A percentile compares a stretch with the other conserved stretches of the same genome.
Conservation (phyloP, 2,797 vertebrate species). For the Monodelphis domestica region DNA sequence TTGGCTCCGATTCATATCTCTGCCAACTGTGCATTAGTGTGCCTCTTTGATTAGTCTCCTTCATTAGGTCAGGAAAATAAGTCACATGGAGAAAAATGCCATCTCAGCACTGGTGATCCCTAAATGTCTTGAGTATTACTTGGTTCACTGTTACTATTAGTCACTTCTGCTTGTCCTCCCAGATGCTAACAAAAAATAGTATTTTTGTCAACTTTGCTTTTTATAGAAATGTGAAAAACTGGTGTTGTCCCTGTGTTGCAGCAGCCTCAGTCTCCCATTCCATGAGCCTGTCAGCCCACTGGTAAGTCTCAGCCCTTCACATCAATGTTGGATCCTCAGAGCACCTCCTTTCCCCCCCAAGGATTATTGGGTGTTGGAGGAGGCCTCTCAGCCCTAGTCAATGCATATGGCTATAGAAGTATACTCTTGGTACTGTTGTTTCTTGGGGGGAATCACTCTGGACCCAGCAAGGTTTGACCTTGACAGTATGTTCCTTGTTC, state of each 20-base stretch:
- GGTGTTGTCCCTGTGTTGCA: slow-evolving; percentile 93
- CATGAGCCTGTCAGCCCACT: slow-evolving; percentile 98
- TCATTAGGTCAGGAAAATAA: neutral
- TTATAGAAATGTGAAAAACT: slow-evolving; percentile 96
- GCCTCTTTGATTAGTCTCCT: neutral
- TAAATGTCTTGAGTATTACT: neutral
- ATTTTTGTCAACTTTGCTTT: slow-evolving; percentile 67
- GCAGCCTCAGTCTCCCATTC: slow-evolving; percentile 95
- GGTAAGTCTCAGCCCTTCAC: slow-evolving; percentile 85
- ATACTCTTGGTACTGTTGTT: neutral
- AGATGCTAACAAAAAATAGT: slow-evolving; percentile 26
- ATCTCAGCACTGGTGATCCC: neutral
- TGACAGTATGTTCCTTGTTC: neutral
- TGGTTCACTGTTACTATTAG: neutral
- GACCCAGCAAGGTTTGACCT: neutral
- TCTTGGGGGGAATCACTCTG: neutral
- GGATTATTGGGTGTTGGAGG: neutral
- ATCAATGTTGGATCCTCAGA: neutral
- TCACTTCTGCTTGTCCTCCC: neutral
- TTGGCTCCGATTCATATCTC: neutral
- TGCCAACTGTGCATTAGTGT: neutral
- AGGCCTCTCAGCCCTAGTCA: neutral
- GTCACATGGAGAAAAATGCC: neutral
- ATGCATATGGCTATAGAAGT: neutral
- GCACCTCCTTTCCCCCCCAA: neutral